These are phyloP conservation scores for Petrocephalus sullivani DNA, from an alignment of 2,797 vertebrate genomes.

Conservation along the genomic window DNA sequence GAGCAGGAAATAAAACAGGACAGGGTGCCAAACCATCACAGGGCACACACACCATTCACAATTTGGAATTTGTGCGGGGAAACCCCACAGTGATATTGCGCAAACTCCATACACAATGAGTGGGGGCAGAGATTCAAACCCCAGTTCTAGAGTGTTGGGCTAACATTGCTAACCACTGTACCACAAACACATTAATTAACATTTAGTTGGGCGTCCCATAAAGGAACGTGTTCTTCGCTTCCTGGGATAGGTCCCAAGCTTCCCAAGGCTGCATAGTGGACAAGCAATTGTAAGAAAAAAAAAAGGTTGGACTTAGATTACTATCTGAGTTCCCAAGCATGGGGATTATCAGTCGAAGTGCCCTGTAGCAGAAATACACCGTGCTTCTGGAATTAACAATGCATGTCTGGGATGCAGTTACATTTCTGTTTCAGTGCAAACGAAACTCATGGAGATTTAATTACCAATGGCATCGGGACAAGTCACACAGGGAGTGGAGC, in stretches of 20 bases:
- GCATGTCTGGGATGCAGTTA: not conserved
- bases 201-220: not conserved
- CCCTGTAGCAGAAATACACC: not conserved
- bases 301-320: not conserved
- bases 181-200: not conserved
- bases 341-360: not conserved
- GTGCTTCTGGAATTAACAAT: not conserved
- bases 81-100: not conserved
- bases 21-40: too few species aligned
- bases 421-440: not conserved
- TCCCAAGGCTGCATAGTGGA: not conserved
- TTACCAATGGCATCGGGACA: not conserved
- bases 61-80: not conserved
- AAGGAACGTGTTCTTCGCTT: not conserved
- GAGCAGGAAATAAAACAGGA: too few species aligned
- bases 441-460: not conserved
- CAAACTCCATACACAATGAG: not conserved
- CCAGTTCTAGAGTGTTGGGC: not conserved
- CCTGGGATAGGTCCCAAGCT: not conserved
- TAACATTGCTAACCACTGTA: not conserved
- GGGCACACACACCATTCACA: not conserved
- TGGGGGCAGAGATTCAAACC: not conserved
- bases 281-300: not conserved
- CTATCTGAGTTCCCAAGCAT: not conserved
- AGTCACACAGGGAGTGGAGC: not conserved